These are phyloP conservation scores for Drosophila limbata DNA, from an alignment of 2,888 invertebrate species.

Conservation along the genomic window DNA sequence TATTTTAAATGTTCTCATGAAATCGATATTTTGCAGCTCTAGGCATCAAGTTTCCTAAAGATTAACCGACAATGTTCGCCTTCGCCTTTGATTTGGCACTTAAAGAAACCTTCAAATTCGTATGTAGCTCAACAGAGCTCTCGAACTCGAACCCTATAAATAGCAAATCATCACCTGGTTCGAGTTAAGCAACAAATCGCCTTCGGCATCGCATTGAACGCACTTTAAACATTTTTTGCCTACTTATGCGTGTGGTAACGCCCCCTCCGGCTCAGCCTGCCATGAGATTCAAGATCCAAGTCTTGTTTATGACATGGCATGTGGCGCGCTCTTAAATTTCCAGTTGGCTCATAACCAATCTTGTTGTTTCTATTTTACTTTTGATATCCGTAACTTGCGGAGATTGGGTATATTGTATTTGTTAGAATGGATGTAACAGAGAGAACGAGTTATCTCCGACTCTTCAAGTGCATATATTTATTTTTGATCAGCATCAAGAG, in stretches of 20 bases:
- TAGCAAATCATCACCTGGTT: slow-evolving; percentile 72
- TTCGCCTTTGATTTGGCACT: slow-evolving; percentile 1
- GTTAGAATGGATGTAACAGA: too few relatives aligned
- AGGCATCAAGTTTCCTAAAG: not conserved
- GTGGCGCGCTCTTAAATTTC: slow-evolving; percentile 35
- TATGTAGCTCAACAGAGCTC: slow-evolving; percentile 7
- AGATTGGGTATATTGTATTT: too few relatives aligned
- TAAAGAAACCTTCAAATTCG: slow-evolving; percentile 18
- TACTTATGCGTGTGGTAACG: slow-evolving; percentile 50
- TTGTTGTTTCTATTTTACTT: slow-evolving; percentile 13
- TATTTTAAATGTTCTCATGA: slow-evolving; percentile 11
- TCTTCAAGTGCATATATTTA: too few relatives aligned
- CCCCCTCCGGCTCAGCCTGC: slow-evolving; percentile 10
- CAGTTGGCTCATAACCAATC: slow-evolving; percentile 15
- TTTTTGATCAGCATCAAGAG: too few relatives aligned
- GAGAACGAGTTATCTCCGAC: too few relatives aligned
- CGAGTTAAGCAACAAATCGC: slow-evolving; percentile 42
- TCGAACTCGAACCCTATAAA: slow-evolving; percentile 44
- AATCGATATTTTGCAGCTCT: not conserved
- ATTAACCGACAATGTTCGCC: slow-evolving; percentile 2
- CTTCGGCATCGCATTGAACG: slow-evolving; percentile 58
- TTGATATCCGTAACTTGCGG: too few relatives aligned
- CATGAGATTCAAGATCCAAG: not conserved
- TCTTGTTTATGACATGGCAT: slow-evolving; percentile 45
- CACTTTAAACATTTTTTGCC: slow-evolving; percentile 45